Conservation (phyloP, 2,797 vertebrate genomes). For the Schizothorax lantsangensis region DNA sequence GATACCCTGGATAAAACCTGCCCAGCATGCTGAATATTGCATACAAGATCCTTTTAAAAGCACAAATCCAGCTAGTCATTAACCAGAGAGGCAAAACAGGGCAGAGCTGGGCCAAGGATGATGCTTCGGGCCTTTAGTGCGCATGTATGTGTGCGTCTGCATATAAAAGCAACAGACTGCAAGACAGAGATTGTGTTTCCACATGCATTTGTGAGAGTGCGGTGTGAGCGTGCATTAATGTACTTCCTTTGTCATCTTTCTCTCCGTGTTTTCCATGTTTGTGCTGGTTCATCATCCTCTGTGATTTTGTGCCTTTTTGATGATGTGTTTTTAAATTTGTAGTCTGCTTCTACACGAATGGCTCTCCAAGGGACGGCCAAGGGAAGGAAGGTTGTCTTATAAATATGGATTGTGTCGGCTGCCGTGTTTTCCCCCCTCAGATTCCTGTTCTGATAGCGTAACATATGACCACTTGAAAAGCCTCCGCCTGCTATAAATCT, state of each 20-base stretch:
- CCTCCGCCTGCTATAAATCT: conserved; percentile 48
- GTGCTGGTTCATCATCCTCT: conserved; percentile 16
- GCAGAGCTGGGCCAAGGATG: conserved; percentile 38
- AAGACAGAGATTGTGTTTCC: conserved; percentile 19
- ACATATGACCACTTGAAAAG: conserved; percentile 53
- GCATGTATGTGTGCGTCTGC: conserved; percentile 16
- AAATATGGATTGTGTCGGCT: conserved; percentile 47
- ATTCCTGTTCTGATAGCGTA: conserved; percentile 41
- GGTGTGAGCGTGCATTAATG: conserved; percentile 5
- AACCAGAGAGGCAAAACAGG: conserved; percentile 33
- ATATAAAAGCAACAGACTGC: not conserved
- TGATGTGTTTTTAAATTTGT: conserved; percentile 31
- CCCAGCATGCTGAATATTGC: conserved; percentile 74
- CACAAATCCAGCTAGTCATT: conserved; percentile 32
- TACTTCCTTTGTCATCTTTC: conserved; percentile 1
- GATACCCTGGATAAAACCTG: conserved; percentile 71
- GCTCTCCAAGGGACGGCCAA: not conserved
- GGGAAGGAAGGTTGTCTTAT: conserved; percentile 25
- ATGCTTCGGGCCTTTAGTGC: conserved; percentile 35
- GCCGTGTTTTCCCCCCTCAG: not conserved
- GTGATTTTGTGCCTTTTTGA: conserved; percentile 15
- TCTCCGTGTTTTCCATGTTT: conserved; percentile 13
- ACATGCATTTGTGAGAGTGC: conserved; percentile 44
- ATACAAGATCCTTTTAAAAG: conserved; percentile 66
- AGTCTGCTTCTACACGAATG: not conserved